Evolutionary conservation across 2,888 invertebrate species (phyloP).

Genomic region (Sphecodes monilicornis): DNA sequence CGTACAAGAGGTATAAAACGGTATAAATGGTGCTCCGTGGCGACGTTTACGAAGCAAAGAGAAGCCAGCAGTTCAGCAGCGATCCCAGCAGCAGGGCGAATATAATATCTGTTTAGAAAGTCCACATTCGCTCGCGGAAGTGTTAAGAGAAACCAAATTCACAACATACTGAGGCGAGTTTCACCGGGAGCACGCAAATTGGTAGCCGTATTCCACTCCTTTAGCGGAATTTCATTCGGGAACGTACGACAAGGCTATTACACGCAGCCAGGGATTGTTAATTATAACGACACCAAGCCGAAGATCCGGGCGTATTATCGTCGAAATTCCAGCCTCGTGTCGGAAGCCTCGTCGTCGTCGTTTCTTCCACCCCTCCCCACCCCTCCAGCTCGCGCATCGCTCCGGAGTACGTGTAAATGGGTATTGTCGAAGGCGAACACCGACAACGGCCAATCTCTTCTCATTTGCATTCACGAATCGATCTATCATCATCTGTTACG

Average conservation of each 20-base stretch:
- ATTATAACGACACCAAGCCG: constrained; percentile 33
- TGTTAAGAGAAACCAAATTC: not conserved
- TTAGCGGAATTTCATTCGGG: not conserved
- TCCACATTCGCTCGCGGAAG: constrained; percentile 5
- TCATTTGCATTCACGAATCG: constrained; percentile 50
- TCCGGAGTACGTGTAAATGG: constrained; percentile 28
- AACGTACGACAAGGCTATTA: not conserved
- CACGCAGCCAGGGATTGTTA: constrained; percentile 29
- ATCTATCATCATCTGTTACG: constrained; percentile 31
- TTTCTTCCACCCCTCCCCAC: not conserved
- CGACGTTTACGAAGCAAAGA: not conserved
- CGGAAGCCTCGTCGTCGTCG: not conserved
- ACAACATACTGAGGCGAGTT: not conserved
- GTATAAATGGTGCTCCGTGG: not conserved
- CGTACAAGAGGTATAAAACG: not conserved
- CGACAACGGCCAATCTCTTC: constrained; percentile 28
- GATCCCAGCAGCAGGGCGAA: not conserved
- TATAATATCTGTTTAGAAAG: constrained; percentile 11
- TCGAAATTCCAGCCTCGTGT: constrained; percentile 14
- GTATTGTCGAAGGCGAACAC: constrained; percentile 17
- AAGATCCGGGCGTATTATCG: constrained; percentile 20
- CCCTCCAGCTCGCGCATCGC: not conserved
- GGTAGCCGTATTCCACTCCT: constrained; percentile 1
- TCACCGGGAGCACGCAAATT: not conserved
- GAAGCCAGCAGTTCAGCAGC: not conserved